These are phyloP conservation scores for Euzophera pinguis DNA, from an alignment of 2,888 invertebrate species.

Conservation along the genomic window DNA sequence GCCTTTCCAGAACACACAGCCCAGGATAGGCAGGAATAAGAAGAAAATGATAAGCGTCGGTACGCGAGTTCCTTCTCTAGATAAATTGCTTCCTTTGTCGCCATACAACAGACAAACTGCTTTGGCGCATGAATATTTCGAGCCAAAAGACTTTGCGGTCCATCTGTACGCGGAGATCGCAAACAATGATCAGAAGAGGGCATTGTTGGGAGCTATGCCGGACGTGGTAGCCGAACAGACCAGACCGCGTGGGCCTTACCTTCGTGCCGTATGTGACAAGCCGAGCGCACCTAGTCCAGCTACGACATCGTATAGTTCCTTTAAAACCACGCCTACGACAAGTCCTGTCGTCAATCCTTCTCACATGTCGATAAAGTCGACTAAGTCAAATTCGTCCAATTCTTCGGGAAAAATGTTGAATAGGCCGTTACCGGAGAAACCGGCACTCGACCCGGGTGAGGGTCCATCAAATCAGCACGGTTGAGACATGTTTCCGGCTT, in stretches of 20 bases:
- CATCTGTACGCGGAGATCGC: slow-evolving; percentile 83
- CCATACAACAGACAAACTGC: slow-evolving; percentile 67
- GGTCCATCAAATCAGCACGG: slow-evolving; percentile 56
- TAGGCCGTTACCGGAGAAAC: slow-evolving; percentile 85
- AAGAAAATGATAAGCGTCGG: slow-evolving; percentile 77
- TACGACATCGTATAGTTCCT: slow-evolving; percentile 32
- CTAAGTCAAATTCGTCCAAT: slow-evolving; percentile 53
- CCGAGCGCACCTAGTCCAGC: slow-evolving; percentile 41
- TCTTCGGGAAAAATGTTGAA: slow-evolving; percentile 81
- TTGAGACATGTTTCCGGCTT: slow-evolving; percentile 29
- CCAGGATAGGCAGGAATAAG: slow-evolving; percentile 57
- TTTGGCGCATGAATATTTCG: slow-evolving; percentile 71
- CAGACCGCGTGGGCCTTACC: slow-evolving; percentile 78
- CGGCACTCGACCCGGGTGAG: slow-evolving; percentile 62
- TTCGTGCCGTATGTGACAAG: slow-evolving; percentile 81
- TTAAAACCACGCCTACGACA: neutral
- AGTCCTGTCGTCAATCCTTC: slow-evolving; percentile 30
- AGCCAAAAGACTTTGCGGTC: slow-evolving; percentile 74
- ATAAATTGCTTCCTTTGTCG: slow-evolving; percentile 74
- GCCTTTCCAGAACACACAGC: slow-evolving; percentile 71
- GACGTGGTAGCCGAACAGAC: slow-evolving; percentile 64
- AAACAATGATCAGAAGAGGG: slow-evolving; percentile 60
- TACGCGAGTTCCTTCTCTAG: slow-evolving; percentile 79
- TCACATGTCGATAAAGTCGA: slow-evolving; percentile 46
- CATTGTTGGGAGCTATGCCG: slow-evolving; percentile 57